phyloP scores from a whole-genome alignment of 2,888 invertebrate genomes.

The Automeris io region DNA sequence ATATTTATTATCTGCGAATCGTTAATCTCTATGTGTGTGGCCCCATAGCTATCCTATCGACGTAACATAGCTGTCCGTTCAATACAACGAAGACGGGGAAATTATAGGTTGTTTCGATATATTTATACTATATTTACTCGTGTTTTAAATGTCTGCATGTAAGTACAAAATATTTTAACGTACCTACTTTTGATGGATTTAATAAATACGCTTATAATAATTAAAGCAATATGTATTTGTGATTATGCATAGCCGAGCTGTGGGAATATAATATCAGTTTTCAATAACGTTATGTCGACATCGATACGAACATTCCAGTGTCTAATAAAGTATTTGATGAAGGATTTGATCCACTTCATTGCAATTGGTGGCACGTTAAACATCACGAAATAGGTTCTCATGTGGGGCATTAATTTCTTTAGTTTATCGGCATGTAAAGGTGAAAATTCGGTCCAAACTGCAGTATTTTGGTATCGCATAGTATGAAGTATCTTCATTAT shows the following conservation, averaged over 20 bases:
- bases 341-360: constrained; percentile 15
- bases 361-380: constrained; percentile 6
- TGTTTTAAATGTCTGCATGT: constrained; percentile 59
- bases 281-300: constrained; percentile 14
- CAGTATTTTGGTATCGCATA: constrained; percentile 46
- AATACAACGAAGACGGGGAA: constrained; percentile 71
- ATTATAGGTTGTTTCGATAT: constrained; percentile 60
- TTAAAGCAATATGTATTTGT: constrained; percentile 55
- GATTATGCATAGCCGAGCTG: constrained; percentile 47
- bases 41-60: constrained; percentile 43
- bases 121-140: constrained; percentile 42
- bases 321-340: constrained; percentile 15
- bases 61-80: constrained; percentile 58
- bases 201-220: constrained; percentile 49
- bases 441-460: constrained; percentile 34
- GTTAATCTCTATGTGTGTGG: constrained; percentile 37
- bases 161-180: constrained; percentile 68
- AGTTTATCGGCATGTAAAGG: constrained; percentile 26
- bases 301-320: constrained; percentile 66
- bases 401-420: constrained; percentile 11
- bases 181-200: constrained; percentile 56
- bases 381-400: constrained; percentile 12
- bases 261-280: constrained; percentile 19
- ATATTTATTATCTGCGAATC: constrained; percentile 44
- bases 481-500: constrained; percentile 32